Evolutionary conservation across 2,888 invertebrate species (phyloP), one percentile per base, ranked within the genome.

Genomic region (Latrodectus elegans): DNA sequence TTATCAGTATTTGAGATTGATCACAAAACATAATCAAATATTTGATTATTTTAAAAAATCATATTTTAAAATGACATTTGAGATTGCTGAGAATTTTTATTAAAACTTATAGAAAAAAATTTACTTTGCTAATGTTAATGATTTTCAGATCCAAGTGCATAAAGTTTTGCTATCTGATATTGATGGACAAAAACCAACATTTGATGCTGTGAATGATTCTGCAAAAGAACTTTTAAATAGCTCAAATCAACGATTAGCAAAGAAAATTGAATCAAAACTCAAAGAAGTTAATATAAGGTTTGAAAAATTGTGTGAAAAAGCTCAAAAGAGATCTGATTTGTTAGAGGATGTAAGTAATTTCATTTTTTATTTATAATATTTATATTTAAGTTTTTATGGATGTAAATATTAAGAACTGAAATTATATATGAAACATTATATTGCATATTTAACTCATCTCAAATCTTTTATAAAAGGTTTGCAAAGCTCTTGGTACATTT

Each of bases 211-310:
- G 17, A 94, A 95, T 70, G 93, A 95, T 74, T 95, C 95, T 14
- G 97, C 97, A 0, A 94, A 95, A 88, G 96, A 97, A 91, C 94
- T 98, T 8, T 95, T 97, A 51, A 95, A 95, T 71, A 95, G 96
- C 0, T 95, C 95, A 90, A 97, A 97, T 92, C 95, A 96, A 0
- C 94, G 97, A 64, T 95, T 97, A 84, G 97, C 97, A 0, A 97
- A 96, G 93, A 96, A 97, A 91, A 95, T 98, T 84, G 97, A 98
- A 92, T 94, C 95, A 83, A 95, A 97, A 91, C 94, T 98, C n/a
- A 95, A 95, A 90, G 97, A 98, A 91, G 96, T 98, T 1, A 96
- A 95, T 88, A 91, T 92, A 38, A 95, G 97, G 92, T 98, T 96
- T 92, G 97, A 97, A 90, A 97, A 96, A 91, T 93, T 98, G 0